Conservation (phyloP, 2,113 vertebrate genomes). For the Podarcis cretensis region DNA sequence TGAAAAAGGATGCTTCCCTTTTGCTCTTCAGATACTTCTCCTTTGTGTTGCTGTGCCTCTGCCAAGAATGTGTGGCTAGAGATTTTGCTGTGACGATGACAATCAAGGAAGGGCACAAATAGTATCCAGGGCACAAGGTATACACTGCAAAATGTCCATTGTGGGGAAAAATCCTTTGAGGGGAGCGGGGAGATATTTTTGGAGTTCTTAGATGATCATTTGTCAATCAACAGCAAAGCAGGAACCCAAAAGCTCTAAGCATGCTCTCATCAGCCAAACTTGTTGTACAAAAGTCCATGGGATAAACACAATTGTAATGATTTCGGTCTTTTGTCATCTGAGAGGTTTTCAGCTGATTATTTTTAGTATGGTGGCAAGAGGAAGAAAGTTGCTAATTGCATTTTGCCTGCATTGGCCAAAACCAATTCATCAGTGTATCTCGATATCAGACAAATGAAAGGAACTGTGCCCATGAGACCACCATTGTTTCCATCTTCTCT, state of each 20-base stretch:
- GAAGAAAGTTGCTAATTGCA: not conserved
- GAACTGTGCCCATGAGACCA: not conserved
- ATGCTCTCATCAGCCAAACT: not conserved
- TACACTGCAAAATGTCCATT: constrained; percentile 8
- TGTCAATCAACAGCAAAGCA: constrained; percentile 24
- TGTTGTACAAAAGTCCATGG: not conserved
- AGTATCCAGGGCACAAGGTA: constrained; percentile 32
- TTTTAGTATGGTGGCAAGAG: constrained; percentile 2
- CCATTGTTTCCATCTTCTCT: not conserved
- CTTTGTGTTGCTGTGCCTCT: constrained; percentile 19
- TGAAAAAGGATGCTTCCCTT: not conserved
- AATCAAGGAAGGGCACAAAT: constrained; percentile 1
- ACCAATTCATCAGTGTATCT: not conserved
- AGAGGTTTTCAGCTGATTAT: not conserved
- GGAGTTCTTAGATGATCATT: constrained; percentile 16
- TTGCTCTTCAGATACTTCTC: constrained; percentile 35
- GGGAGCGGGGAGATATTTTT: constrained; percentile 29
- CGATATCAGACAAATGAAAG: not conserved
- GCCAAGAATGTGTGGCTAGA: constrained; percentile 5
- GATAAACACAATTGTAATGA: not conserved
- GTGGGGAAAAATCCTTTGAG: constrained; percentile 41
- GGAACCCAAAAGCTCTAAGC: constrained; percentile 24
- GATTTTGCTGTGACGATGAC: constrained; percentile 35
- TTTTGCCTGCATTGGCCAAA: constrained; percentile 16
- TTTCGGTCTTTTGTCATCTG: constrained; percentile 10